phyloP scores from a whole-genome alignment of 2,888 invertebrate genomes.

The Agrotis puta region DNA sequence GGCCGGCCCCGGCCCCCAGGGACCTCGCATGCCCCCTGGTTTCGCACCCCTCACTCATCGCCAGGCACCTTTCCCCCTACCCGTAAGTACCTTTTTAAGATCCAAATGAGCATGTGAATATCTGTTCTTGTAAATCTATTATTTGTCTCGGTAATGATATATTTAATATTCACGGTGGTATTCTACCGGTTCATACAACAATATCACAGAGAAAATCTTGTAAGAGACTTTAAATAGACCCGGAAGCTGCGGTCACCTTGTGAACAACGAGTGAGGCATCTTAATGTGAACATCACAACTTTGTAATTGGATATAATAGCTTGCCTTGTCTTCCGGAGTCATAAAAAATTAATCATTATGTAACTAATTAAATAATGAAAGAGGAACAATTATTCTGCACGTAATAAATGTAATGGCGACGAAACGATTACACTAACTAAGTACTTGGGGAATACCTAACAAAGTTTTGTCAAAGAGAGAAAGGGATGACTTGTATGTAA shows the following conservation, averaged over 20 bases:
- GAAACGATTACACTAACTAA: conserved; percentile 33
- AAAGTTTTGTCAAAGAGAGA: conserved; percentile 42
- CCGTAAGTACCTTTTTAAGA: conserved; percentile 77
- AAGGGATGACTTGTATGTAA: conserved; percentile 44
- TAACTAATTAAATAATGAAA: conserved; percentile 53
- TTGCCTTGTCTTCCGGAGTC: conserved; percentile 52
- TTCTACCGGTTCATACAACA: conserved; percentile 26
- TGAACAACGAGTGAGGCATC: conserved; percentile 58
- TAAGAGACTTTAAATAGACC: conserved; percentile 34
- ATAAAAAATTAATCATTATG: conserved; percentile 54
- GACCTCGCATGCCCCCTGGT: conserved; percentile 78
- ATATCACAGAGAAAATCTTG: conserved; percentile 42
- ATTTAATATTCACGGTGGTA: conserved; percentile 43
- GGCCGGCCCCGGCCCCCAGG: conserved; percentile 75
- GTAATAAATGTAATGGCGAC: conserved; percentile 48
- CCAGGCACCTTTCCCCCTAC: conserved; percentile 83
- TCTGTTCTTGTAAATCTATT: neutral
- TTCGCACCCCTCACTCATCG: conserved; percentile 75
- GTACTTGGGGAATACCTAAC: conserved; percentile 14
- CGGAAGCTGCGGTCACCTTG: conserved; percentile 54
- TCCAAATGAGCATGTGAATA: neutral
- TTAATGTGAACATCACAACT: conserved; percentile 59
- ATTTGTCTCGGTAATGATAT: conserved; percentile 13
- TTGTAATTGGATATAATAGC: conserved; percentile 62
- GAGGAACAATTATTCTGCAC: conserved; percentile 31